A percentile compares a stretch with the other conserved stretches of the same genome.
phyloP scores from a whole-genome alignment of 2,888 invertebrate genomes.

The Taenaris catops region DNA sequence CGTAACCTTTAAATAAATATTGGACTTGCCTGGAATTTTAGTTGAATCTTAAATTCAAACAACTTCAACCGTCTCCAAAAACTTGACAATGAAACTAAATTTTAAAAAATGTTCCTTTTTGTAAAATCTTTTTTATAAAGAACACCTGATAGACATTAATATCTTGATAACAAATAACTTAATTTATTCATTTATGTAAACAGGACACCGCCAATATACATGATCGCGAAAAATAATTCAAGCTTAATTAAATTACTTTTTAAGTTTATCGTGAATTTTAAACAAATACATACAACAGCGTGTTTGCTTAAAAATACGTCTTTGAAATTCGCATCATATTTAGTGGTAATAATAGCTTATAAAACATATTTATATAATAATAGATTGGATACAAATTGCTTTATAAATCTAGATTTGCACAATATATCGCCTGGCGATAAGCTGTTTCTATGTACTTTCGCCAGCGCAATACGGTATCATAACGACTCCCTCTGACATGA shows the following conservation, averaged over 20 bases:
- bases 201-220: too few relatives aligned
- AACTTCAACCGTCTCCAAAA: too few relatives aligned
- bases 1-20: too few relatives aligned
- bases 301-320: slow-evolving; percentile 9
- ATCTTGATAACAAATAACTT: too few relatives aligned
- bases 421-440: neutral
- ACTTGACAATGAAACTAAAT: neutral
- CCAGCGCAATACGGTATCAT: neutral
- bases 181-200: too few relatives aligned
- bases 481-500: neutral
- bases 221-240: too few relatives aligned
- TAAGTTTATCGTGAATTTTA: neutral
- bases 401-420: neutral
- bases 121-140: too few relatives aligned
- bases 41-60: neutral
- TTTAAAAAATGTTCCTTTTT: too few relatives aligned
- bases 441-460: neutral
- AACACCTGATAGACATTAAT: too few relatives aligned
- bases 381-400: slow-evolving; percentile 2
- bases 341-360: slow-evolving; percentile 10
- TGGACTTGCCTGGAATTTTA: neutral
- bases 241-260: neutral
- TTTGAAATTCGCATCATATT: slow-evolving; percentile 23
- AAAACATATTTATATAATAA: too few relatives aligned
- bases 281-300: neutral